These are phyloP conservation scores for Aldrovandia affinis DNA, from an alignment of 2,797 vertebrate species.

Conservation along the genomic window DNA sequence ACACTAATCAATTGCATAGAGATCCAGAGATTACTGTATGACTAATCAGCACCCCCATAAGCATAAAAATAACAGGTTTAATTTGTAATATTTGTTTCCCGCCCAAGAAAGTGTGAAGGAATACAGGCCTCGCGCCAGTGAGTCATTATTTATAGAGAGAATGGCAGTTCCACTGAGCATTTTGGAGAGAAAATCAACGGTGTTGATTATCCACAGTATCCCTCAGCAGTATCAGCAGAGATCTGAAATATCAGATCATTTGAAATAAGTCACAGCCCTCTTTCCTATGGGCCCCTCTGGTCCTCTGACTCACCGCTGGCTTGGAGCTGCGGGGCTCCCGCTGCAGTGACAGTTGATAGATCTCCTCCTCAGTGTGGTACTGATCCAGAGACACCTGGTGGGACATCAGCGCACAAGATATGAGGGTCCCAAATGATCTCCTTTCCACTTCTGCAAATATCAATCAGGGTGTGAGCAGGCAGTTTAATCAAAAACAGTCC, in stretches of 20 bases:
- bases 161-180: not conserved
- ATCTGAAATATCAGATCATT: not conserved
- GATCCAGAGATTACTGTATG: not conserved
- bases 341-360: conserved; percentile 88
- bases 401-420: too few relatives aligned
- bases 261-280: not conserved
- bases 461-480: too few relatives aligned
- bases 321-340: conserved; percentile 82
- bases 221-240: not conserved
- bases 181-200: not conserved
- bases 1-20: not conserved
- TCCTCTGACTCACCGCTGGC: conserved; percentile 65
- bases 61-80: not conserved
- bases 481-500: too few relatives aligned
- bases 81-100: not conserved
- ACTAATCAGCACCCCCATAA: not conserved
- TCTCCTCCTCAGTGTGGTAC: conserved; percentile 90
- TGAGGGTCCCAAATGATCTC: not conserved
- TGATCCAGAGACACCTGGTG: conserved; percentile 88
- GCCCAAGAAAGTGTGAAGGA: not conserved
- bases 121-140: not conserved
- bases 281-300: not conserved
- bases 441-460: too few relatives aligned
- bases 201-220: not conserved
- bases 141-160: not conserved